Percentiles rank a stretch among this genome's conserved stretches.
phyloP scores from a whole-genome alignment of 2,888 invertebrate species.

The Tinea pellionella region DNA sequence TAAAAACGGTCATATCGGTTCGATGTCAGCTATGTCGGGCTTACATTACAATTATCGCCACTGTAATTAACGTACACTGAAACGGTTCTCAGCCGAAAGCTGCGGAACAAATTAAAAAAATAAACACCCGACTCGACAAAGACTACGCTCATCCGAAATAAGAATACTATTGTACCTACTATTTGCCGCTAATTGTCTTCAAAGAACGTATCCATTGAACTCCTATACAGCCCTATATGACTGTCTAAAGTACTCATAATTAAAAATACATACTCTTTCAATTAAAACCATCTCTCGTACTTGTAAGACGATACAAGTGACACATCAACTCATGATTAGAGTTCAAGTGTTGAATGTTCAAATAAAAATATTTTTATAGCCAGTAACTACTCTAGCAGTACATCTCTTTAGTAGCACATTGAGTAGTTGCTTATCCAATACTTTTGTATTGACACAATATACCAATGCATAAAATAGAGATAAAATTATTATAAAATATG shows the following conservation, averaged over 20 bases:
- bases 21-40: constrained; percentile 23
- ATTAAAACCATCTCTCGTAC: not conserved
- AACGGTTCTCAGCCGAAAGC: constrained; percentile 23
- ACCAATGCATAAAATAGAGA: too few species aligned
- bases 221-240: not conserved
- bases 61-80: constrained; percentile 30
- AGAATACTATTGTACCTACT: constrained; percentile 28
- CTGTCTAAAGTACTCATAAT: constrained; percentile 35
- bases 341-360: constrained; percentile 29
- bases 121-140: constrained; percentile 33
- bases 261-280: constrained; percentile 35
- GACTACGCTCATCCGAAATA: constrained; percentile 49
- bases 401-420: too few species aligned
- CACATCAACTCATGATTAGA: constrained; percentile 53
- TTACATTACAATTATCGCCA: constrained; percentile 41
- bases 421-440: too few species aligned
- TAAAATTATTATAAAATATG: too few species aligned
- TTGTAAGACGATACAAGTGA: constrained; percentile 16
- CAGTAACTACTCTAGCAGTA: not conserved
- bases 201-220: constrained; percentile 18
- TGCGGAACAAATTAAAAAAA: constrained; percentile 31
- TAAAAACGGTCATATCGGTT: constrained; percentile 16
- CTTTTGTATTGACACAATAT: too few species aligned
- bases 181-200: constrained; percentile 53
- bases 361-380: constrained; percentile 48